These are phyloP conservation scores for Agriopis aurantiaria DNA, from an alignment of 2,888 invertebrate genomes.

Conservation along the genomic window DNA sequence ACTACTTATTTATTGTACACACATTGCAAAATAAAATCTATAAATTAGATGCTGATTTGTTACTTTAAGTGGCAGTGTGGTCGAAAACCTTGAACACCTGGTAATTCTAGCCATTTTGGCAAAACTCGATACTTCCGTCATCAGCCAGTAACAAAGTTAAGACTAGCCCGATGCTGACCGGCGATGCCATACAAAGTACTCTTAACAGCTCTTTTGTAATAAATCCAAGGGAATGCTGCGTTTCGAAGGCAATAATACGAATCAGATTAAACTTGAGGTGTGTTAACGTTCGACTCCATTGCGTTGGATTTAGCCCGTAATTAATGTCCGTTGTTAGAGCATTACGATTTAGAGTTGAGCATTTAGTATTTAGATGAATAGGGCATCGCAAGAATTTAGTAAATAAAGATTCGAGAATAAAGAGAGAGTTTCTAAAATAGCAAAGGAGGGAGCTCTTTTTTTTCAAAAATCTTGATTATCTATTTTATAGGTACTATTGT, in stretches of 20 bases:
- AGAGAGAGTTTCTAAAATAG: not conserved
- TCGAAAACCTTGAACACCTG: not conserved
- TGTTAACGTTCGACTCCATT: slow-evolving; percentile 69
- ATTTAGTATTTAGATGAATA: slow-evolving; percentile 26
- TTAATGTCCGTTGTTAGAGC: slow-evolving; percentile 57
- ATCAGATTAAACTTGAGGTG: slow-evolving; percentile 75
- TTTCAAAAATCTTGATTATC: no score
- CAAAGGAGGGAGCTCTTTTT: no score
- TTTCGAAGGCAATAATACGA: slow-evolving; percentile 78
- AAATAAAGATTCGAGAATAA: no score
- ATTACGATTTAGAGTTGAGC: slow-evolving; percentile 6
- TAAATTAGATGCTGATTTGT: no score
- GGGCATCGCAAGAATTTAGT: not conserved
- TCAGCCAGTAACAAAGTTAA: slow-evolving; percentile 57
- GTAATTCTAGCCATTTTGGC: slow-evolving; percentile 5
- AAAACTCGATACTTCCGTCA: not conserved
- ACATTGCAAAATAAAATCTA: no score
- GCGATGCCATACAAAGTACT: slow-evolving; percentile 71
- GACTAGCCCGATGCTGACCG: slow-evolving; percentile 71
- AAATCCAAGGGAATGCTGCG: slow-evolving; percentile 77
- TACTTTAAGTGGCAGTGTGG: not conserved
- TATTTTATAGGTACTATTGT: no score
- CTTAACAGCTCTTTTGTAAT: slow-evolving; percentile 81
- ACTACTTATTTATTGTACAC: no score
- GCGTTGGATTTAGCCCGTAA: slow-evolving; percentile 66